These are phyloP conservation scores for Eufriesea mexicana DNA, from an alignment of 1,140 invertebrate species.

Conservation along the genomic window DNA sequence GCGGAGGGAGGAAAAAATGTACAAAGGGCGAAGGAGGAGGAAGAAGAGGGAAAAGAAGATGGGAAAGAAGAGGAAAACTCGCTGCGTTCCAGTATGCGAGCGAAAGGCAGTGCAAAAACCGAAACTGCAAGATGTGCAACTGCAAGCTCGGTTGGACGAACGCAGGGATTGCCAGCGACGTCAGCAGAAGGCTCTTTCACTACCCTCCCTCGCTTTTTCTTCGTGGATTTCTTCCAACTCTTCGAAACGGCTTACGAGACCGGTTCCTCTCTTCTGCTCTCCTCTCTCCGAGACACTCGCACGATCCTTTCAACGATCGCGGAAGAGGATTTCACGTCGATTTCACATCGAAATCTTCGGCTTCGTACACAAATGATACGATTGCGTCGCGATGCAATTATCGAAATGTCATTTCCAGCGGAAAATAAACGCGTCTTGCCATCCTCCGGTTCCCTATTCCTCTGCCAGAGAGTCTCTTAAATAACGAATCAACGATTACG, in stretches of 20 bases:
- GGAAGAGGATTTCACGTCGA: conserved; percentile 50
- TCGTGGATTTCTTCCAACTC: conserved; percentile 50
- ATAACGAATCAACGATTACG: neutral
- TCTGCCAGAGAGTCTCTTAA: neutral
- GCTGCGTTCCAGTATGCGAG: conserved; percentile 55
- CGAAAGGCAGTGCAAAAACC: conserved; percentile 65
- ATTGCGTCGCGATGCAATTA: conserved; percentile 43
- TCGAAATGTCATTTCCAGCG: conserved; percentile 26
- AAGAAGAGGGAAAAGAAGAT: conserved; percentile 3
- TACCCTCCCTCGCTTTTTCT: conserved; percentile 26
- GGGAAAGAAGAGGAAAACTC: conserved; percentile 11
- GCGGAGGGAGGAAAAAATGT: conserved; percentile 33
- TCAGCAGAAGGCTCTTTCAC: conserved; percentile 68
- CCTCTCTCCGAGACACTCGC: conserved; percentile 6
- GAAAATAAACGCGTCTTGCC: conserved; percentile 7
- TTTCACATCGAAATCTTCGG: conserved; percentile 44
- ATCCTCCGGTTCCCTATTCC: neutral
- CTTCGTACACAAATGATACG: conserved; percentile 48
- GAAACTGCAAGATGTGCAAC: conserved; percentile 73
- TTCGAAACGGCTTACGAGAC: conserved; percentile 52
- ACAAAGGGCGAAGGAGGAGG: conserved; percentile 45
- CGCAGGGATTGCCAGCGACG: conserved; percentile 69
- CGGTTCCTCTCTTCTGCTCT: neutral
- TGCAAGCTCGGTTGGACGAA: conserved; percentile 66
- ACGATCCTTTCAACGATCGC: conserved; percentile 41